phyloP scores from a whole-genome alignment of 2,797 vertebrate species.

The Cyprinodon diabolis region DNA sequence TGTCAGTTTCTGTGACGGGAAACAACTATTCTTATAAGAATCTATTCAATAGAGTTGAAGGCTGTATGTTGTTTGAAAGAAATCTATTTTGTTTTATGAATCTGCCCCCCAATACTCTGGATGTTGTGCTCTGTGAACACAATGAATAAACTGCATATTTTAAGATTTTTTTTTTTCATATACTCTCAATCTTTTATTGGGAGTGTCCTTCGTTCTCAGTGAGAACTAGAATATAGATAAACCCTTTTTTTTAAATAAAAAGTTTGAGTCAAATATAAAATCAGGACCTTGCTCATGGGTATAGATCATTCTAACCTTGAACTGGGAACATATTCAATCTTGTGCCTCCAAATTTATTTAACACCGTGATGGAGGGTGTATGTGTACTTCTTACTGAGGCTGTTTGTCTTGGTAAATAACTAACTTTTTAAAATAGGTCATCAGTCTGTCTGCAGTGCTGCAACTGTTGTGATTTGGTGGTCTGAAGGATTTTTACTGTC shows the following conservation, averaged over 20 bases:
- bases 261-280: not conserved
- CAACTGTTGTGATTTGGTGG: no score
- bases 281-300: not conserved
- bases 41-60: not conserved
- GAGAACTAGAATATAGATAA: not conserved
- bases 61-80: not conserved
- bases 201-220: no score
- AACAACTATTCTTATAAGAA: not conserved
- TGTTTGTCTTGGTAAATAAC: not conserved
- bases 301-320: not conserved
- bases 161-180: not conserved
- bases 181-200: not conserved
- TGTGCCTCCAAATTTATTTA: not conserved
- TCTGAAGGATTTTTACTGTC: no score
- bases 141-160: no score
- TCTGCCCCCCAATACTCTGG: no score
- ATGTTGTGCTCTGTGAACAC: not conserved
- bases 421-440: no score
- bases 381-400: not conserved
- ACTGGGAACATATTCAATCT: not conserved
- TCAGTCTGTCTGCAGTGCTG: no score
- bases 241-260: not conserved
- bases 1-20: not conserved
- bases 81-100: not conserved
- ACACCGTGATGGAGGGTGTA: not conserved